Evolutionary conservation across 1,140 invertebrate species (phyloP), one percentile per base, ranked within the genome.

Genomic region (Drosophila asahinai): DNA sequence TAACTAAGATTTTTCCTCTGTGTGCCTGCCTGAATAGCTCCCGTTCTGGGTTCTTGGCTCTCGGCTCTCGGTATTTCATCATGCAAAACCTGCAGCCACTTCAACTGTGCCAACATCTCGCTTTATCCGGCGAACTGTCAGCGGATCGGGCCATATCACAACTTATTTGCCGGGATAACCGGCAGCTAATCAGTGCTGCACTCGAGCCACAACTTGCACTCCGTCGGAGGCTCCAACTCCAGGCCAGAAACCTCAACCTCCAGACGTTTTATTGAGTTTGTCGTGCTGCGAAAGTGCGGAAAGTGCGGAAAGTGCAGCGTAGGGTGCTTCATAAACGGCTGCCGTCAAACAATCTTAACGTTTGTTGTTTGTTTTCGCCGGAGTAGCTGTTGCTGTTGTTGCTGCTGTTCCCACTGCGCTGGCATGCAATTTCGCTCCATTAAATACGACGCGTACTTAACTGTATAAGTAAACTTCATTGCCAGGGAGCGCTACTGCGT

Each of bases 361-460:
- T 72, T 79, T 79, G 66, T 72, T 79, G 76, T 79, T 79, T 79
- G 76, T 78, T 78, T 77, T 70, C 45, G 17, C 30, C 52, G 62
- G 27, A 27, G 55, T 33, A 45, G 45, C 6, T 45, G 66, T 19
- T 52, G 54, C 25, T 51, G 45, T 15, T 42, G 25, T 12, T 11
- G 27, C 11, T 42, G 19, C 15, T 47, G 43, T 19, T 30, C 40
- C 55, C 36, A 51, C 66, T 59, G 66, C 27, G 58, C 48, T 33
- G 76, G 27, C 66, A 64, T 79, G 77, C 76, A 72, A 79, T 79
- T 79, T 79, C 77, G 76, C 66, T 79, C 76, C 76, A 79, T 79
- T 79, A 79, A 79, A 79, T 79, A 64, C 77, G 67, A 79, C 77
- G 76, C 77, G 55, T 79, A 79, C 77, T 79, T 79, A 79, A 79